These are phyloP conservation scores for Uromys caudimaculatus DNA, from an alignment of 2,797 vertebrate genomes.

Conservation along the genomic window DNA sequence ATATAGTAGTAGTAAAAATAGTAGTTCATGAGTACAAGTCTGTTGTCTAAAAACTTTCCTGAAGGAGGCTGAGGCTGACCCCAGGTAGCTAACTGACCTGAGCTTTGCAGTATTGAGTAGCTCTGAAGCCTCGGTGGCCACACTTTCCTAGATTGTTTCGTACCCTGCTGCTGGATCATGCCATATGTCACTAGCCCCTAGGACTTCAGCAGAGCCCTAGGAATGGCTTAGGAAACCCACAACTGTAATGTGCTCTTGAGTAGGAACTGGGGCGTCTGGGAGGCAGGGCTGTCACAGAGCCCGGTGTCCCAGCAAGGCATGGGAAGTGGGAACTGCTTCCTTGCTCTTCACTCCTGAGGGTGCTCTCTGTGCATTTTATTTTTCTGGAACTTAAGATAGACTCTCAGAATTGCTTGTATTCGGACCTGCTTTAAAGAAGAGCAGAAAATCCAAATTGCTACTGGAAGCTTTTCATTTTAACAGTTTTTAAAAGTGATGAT, in stretches of 20 bases:
- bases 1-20: too few species aligned
- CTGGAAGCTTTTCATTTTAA: conserved; percentile 69
- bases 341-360: neutral
- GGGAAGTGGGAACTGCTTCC: neutral
- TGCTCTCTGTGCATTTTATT: neutral
- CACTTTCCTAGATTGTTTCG: neutral
- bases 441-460: conserved; percentile 51
- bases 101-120: neutral
- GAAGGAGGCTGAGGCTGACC: neutral
- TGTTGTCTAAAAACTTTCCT: neutral
- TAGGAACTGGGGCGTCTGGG: neutral
- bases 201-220: neutral
- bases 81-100: too few species aligned
- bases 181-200: neutral
- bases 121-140: neutral
- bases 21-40: neutral
- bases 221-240: neutral
- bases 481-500: conserved; percentile 65
- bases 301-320: neutral
- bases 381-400: neutral
- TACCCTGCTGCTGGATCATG: neutral
- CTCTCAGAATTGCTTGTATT: conserved; percentile 23
- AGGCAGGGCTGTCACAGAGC: neutral
- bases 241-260: neutral
- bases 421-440: conserved; percentile 54